Percentiles rank a stretch among this genome's conserved stretches.
Evolutionary conservation across 2,113 vertebrate genomes (phyloP).

Genomic region (Dolichallabes microphthalmus): DNA sequence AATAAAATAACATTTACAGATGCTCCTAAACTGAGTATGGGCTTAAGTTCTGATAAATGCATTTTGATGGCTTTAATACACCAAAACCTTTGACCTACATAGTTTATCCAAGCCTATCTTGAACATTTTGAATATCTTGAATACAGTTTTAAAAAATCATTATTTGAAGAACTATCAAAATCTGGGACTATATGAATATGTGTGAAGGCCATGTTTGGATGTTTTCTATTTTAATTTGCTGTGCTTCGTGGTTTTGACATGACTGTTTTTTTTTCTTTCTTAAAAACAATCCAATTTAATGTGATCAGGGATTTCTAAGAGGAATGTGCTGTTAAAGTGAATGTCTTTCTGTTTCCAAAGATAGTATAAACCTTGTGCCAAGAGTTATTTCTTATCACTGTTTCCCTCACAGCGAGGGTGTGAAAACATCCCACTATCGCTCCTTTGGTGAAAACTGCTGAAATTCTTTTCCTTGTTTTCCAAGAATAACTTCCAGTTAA

Average conservation of each 20-base stretch:
- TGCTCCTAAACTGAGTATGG: too few species aligned
- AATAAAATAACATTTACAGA: neutral
- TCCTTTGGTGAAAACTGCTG: slow-evolving; percentile 5
- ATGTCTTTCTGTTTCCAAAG: slow-evolving; percentile 13
- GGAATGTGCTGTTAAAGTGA: neutral
- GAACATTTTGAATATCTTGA: too few species aligned
- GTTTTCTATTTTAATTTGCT: neutral
- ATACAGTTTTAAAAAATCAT: too few species aligned
- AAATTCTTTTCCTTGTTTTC: neutral
- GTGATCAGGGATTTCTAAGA: neutral
- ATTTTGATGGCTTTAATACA: too few species aligned
- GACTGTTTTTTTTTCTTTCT: neutral
- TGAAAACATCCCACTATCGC: neutral
- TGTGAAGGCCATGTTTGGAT: neutral
- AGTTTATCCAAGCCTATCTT: too few species aligned
- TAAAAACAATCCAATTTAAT: neutral
- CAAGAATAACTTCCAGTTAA: slow-evolving; percentile 3
- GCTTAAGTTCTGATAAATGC: too few species aligned
- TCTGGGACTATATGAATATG: neutral
- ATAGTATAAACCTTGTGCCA: slow-evolving; percentile 11
- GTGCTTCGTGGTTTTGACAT: neutral
- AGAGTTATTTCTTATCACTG: slow-evolving; percentile 18
- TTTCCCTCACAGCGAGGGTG: neutral
- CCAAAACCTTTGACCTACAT: too few species aligned
- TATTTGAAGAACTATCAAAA: too few species aligned